Base-by-base conservation (phyloP, 2,888 invertebrate genomes). In the Drosophila mimica region DNA sequence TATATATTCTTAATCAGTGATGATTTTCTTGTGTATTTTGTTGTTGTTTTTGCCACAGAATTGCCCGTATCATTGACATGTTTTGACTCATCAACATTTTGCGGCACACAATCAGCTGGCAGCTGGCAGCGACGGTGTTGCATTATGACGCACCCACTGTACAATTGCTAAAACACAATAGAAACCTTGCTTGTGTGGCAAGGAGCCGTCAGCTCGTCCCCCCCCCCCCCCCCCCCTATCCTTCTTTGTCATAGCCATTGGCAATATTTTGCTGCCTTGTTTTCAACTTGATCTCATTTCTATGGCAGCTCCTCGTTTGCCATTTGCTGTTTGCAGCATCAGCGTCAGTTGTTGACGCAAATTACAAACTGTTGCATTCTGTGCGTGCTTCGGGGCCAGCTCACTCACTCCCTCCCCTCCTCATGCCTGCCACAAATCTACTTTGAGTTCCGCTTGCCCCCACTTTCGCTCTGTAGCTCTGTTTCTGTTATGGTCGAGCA, bases 11-110 rank as follows among this genome's bases (percentile, higher is more conserved):
- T 9, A 40, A n/a, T n/a, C 25, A 25, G 25, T 25, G 25, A 25
- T 25, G 2, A 25, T 30, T 30, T 6, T 30, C 30, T 30, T 30
- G 30, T 30, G 30, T 7, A 31, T 31, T 31, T 33, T 33, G 33
- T 33, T 33, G 33, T 15, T 36, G 36, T 15, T 34, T 4, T n/a
- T 20, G 20, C 20, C 64, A 36, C 36, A 15, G 36, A 15, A 40
- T 31, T 17, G 48, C 33, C 33, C 31, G 20, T 64, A 70, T 61
- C 70, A 61, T 66, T 71, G 69, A 69, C 69, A 70, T 76, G 69
- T 60, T 70, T 70, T 82, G 71, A 71, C 71, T 76, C 71, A 85
- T 82, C 85, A 85, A 66, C 79, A 82, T 79, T 79, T 28, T 71
- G 71, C 53, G 69, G 33, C 79, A 68, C 69, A 69, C 43, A 58